phyloP scores from a whole-genome alignment of 2,888 invertebrate species.

The Thymelicus lineola region DNA sequence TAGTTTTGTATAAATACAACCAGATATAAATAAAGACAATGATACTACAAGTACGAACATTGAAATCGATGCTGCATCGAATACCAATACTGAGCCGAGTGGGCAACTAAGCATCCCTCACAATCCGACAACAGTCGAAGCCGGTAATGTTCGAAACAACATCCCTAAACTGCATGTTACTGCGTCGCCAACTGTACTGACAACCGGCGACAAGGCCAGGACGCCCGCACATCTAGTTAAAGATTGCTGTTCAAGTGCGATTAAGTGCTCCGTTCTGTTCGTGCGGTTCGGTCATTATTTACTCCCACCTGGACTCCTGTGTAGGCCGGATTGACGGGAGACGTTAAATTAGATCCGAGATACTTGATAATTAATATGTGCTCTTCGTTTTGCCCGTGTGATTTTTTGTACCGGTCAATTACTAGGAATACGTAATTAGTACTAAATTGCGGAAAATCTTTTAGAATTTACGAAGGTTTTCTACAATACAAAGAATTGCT shows the following conservation, averaged over 20 bases:
- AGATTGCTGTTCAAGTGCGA: conserved; percentile 48
- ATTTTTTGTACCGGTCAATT: conserved; percentile 9
- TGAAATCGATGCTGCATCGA: background rate
- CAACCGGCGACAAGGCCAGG: conserved; percentile 34
- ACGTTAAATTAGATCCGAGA: conserved; percentile 38
- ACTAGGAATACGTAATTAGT: conserved; percentile 5
- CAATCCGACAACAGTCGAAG: conserved; percentile 33
- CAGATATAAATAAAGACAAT: background rate
- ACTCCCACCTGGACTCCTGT: conserved; percentile 35
- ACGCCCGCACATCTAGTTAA: conserved; percentile 57
- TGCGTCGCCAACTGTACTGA: conserved; percentile 43
- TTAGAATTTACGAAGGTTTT: too few species aligned
- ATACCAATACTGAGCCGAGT: background rate
- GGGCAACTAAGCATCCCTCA: conserved; percentile 14
- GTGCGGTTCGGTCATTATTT: conserved; percentile 33
- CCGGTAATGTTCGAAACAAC: conserved; percentile 28
- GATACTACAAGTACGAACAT: background rate
- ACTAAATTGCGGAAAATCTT: background rate
- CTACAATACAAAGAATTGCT: too few species aligned
- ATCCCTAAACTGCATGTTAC: conserved; percentile 50
- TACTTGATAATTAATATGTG: conserved; percentile 37
- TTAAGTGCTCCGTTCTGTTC: conserved; percentile 39
- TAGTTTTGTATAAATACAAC: background rate
- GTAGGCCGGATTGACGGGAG: conserved; percentile 37
- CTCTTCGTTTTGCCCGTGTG: conserved; percentile 25